These are phyloP conservation scores for Ianthella basta DNA, from an alignment of 37 sponge, comb jelly and placozoan species.

Conservation along the genomic window DNA sequence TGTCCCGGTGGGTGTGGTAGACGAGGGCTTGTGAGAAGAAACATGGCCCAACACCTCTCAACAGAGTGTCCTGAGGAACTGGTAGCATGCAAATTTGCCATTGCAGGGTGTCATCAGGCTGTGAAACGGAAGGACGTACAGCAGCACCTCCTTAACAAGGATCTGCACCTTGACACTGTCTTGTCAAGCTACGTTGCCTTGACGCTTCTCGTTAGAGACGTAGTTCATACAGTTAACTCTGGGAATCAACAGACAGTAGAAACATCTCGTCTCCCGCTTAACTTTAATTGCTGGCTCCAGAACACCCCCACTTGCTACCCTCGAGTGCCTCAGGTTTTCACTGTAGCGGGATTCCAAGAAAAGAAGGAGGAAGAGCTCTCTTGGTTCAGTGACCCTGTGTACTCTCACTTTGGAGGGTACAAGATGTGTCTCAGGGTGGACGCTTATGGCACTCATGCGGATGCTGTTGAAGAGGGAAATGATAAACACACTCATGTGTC, in stretches of 20 bases:
- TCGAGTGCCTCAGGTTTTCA: slow-evolving; percentile 12
- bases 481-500: slow-evolving; percentile 47
- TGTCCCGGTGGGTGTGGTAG: slow-evolving; percentile 45
- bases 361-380: background rate
- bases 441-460: background rate
- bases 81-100: slow-evolving; percentile 48
- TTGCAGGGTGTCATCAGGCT: slow-evolving; percentile 45
- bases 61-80: slow-evolving; percentile 25
- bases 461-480: slow-evolving; percentile 27
- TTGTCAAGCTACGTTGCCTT: background rate
- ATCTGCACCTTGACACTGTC: background rate
- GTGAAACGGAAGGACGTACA: background rate
- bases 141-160: background rate
- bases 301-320: slow-evolving; percentile 13
- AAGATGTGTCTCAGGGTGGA: slow-evolving; percentile 46
- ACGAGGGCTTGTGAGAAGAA: slow-evolving; percentile 2
- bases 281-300: slow-evolving; percentile 7
- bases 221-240: background rate
- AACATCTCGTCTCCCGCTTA: background rate
- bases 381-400: slow-evolving; percentile 37
- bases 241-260: background rate
- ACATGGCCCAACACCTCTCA: slow-evolving; percentile 22
- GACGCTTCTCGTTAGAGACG: background rate
- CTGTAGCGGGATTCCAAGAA: background rate
- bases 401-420: slow-evolving; percentile 45